Evolutionary conservation across 2,888 invertebrate genomes (phyloP).

Genomic region (Drosophila birchii): DNA sequence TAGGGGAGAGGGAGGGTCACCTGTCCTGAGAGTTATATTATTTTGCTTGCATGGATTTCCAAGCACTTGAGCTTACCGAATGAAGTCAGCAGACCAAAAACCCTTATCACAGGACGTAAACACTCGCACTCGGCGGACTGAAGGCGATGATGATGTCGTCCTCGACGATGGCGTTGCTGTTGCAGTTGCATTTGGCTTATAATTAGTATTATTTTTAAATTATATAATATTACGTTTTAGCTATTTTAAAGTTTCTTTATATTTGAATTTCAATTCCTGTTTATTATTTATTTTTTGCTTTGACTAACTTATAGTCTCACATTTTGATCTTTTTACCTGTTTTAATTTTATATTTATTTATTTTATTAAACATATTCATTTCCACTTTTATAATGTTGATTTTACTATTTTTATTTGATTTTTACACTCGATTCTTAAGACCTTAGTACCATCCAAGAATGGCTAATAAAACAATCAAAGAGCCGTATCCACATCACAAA

Average conservation of each 20-base stretch:
- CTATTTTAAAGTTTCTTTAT: not conserved
- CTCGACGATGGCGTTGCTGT: conserved; percentile 56
- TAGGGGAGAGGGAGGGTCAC: conserved; percentile 1
- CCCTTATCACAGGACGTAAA: conserved; percentile 83
- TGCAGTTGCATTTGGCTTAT: conserved; percentile 68
- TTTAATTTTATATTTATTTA: no score
- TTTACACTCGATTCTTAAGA: conserved; percentile 2
- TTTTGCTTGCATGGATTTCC: conserved; percentile 55
- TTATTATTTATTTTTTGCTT: no score
- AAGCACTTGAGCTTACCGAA: conserved; percentile 80
- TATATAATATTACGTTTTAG: not conserved
- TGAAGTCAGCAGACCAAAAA: conserved; percentile 84
- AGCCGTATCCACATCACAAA: conserved; percentile 52
- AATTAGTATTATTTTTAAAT: conserved; percentile 1
- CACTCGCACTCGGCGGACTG: conserved; percentile 84
- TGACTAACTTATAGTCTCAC: not conserved
- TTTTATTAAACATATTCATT: not conserved
- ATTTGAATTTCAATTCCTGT: not conserved
- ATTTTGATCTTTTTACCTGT: not conserved
- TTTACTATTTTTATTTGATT: conserved; percentile 2
- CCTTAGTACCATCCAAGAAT: conserved; percentile 5
- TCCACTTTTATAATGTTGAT: not conserved
- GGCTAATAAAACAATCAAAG: conserved; percentile 57
- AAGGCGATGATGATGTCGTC: conserved; percentile 73
- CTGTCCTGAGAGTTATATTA: conserved; percentile 23